Base-by-base conservation (phyloP, 1,140 invertebrate species). In the Mercenaria mercenaria region DNA sequence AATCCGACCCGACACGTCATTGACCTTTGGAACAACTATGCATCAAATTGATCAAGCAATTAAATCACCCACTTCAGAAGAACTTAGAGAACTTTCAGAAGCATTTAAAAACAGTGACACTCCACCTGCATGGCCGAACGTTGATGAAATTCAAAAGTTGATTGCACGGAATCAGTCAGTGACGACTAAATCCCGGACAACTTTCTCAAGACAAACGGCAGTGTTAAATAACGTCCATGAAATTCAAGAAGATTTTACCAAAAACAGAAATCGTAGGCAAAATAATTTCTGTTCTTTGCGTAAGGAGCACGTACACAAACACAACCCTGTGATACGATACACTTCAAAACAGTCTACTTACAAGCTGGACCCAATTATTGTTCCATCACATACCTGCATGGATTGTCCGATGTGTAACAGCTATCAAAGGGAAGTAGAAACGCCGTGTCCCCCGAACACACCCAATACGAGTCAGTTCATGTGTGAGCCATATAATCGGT, bases 401-500 rank as follows among this genome's bases (percentile, higher is more conserved):
- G 92, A 93, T 29, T 93, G 92, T 85, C 88, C 91, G 2, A 89
- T 93, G 90, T 93, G 92, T 88, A 90, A 90, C 43, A 52, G 87
- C 23, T 84, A 79, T 34, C 43, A 67, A 20, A 67, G 76, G 34
- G 85, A 87, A n/a, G 47, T 74, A 32, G 88, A 90, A 61, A 88
- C 90, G 0, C 37, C 84, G 29, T 89, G 88, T 59, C 92, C 92
- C 0, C 92, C 92, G 34, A 93, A 93, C 39, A 92, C 90, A 39
- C 92, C 92, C n/a, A 91, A 74, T 23, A 72, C 88, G 26, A 23
- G 41, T 43, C 56, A 52, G 39, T 77, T 89, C n/a, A 74, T 41
- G 85, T 67, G 37, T 32, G 86, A 52, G 10, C 34, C 85, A 8
- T 10, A 59, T 26, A 26, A 0, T 37, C 23, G n/a, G 0, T 34